Evolutionary conservation across 1,140 invertebrate species (phyloP).

Genomic region (Papilio machaon): DNA sequence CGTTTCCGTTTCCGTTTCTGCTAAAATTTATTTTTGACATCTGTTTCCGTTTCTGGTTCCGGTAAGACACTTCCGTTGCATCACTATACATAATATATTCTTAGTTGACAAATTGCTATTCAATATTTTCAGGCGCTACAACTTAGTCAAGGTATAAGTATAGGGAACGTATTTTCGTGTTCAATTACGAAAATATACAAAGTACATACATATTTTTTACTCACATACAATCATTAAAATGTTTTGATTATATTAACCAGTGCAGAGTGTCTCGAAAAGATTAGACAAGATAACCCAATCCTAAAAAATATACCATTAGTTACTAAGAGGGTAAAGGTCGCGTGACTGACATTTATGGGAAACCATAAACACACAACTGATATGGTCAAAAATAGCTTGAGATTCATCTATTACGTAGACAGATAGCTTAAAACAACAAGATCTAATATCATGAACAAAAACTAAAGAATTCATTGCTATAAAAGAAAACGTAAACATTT

Average conservation of each 20-base stretch:
- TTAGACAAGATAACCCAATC: background rate
- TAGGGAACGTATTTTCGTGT: background rate
- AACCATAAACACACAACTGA: background rate
- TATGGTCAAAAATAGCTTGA: background rate
- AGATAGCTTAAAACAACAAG: background rate
- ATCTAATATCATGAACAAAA: too few species aligned
- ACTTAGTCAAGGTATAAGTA: background rate
- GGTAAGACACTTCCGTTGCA: too few species aligned
- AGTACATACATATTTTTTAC: too few species aligned
- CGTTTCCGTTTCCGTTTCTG: too few species aligned
- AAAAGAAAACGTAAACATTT: too few species aligned
- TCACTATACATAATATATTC: background rate
- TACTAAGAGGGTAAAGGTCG: background rate
- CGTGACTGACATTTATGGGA: slow-evolving; percentile 2
- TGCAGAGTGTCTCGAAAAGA: background rate
- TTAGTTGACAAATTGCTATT: background rate
- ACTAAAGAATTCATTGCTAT: too few species aligned
- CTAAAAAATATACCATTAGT: background rate
- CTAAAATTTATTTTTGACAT: too few species aligned
- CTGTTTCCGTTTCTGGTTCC: too few species aligned
- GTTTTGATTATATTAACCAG: background rate
- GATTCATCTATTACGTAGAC: background rate
- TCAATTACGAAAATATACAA: background rate
- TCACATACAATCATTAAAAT: background rate
- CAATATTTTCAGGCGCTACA: background rate